Evolutionary conservation across 2,797 vertebrate species (phyloP), one percentile per base, ranked within the genome.

Genomic region (Semotilus atromaculatus): DNA sequence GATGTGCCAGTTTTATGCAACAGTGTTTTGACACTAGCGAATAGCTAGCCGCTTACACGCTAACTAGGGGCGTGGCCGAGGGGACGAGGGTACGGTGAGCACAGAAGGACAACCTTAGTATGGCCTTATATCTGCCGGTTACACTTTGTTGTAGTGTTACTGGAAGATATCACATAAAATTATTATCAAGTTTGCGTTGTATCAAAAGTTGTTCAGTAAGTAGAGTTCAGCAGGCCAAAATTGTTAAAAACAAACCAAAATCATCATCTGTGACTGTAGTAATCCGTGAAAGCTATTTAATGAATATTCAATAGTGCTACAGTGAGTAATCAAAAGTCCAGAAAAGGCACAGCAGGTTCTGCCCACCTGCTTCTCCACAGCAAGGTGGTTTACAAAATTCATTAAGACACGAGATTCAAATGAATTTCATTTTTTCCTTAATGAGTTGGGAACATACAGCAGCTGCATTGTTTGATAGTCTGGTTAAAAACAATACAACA

Each of bases 401-500:
- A 83, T 82, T 83, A 51, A 73, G n/a, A 74, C 34, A 53, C 1
- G 3, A 51, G 55, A 71, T 74, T 58, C 34, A 34, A 73, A 79
- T 83, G 45, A 71, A 38, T 40, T 71, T 67, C 23, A 45, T 14
- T 85, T 66, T 66, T 60, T 43, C 45, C 8, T 72, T 60, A 68
- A 66, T 10, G 40, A 62, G 26, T 36, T 29, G 11, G 18, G 19
- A 85, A 62, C 23, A 53, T 14, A 29, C 38, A 71, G 43, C 19
- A 80, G 36, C 34, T 9, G 8, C 14, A 51, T 80, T 80, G 76
- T 85, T 38, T 53, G 34, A 38, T 26, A 66, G 53, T 29, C 38
- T 40, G 64, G 31, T 71, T 81, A 60, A 83, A 83, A 87, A 88
- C 87, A 88, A 89, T 64, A 74, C 48, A 84, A 21, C 64, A 76